phyloP scores from a whole-genome alignment of 2,888 invertebrate genomes.

The Cataglyphis livida region DNA sequence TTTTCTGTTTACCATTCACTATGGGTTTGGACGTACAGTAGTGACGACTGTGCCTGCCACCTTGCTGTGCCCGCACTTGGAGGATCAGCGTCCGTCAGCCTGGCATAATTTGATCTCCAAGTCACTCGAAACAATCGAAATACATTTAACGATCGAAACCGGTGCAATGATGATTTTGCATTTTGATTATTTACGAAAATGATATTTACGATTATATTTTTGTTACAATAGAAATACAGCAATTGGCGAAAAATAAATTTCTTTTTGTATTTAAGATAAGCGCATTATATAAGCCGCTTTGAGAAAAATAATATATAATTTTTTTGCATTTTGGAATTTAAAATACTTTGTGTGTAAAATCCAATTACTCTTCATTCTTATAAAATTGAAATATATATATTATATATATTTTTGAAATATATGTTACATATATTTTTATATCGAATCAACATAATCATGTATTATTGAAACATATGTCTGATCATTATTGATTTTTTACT shows the following conservation, averaged over 20 bases:
- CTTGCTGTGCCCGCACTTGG: slow-evolving; percentile 82
- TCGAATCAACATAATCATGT: too few relatives aligned
- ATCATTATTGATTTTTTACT: neutral
- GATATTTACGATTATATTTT: neutral
- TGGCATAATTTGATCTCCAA: slow-evolving; percentile 77
- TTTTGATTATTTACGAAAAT: neutral
- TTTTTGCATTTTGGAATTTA: neutral
- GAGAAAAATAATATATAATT: neutral
- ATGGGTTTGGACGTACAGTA: slow-evolving; percentile 79
- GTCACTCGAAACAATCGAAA: slow-evolving; percentile 65
- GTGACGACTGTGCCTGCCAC: slow-evolving; percentile 83
- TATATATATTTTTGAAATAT: too few relatives aligned
- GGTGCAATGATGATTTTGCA: neutral
- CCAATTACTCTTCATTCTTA: neutral
- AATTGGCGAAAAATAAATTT: neutral
- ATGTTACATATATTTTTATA: too few relatives aligned
- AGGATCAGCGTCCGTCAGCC: slow-evolving; percentile 77
- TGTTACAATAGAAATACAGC: neutral
- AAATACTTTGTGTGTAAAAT: neutral
- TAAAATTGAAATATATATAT: neutral
- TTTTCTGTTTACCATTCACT: slow-evolving; percentile 70
- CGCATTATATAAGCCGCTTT: neutral
- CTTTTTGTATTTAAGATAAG: neutral
- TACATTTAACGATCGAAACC: slow-evolving; percentile 59
- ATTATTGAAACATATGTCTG: neutral